phyloP scores from a whole-genome alignment of 2,888 invertebrate species.

The Apeira syringaria region DNA sequence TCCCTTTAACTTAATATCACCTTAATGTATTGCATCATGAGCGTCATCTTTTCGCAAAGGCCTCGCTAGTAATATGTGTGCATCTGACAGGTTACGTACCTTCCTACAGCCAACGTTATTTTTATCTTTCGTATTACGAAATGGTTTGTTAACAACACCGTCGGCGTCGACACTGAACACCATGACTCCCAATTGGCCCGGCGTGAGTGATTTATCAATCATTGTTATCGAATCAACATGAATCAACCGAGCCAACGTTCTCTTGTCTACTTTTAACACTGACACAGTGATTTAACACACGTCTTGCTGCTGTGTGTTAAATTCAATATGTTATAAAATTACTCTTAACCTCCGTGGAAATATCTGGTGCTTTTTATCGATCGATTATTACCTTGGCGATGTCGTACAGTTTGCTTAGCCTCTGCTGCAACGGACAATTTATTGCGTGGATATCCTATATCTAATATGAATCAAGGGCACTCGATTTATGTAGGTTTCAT shows the following conservation, averaged over 20 bases:
- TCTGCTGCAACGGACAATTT: too few relatives aligned
- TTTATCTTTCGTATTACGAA: slow-evolving; percentile 19
- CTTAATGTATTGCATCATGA: slow-evolving; percentile 14
- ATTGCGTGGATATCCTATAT: too few relatives aligned
- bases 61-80: slow-evolving; percentile 13
- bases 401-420: too few relatives aligned
- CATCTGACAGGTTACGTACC: slow-evolving; percentile 10
- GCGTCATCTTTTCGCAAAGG: slow-evolving; percentile 20
- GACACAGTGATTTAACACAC: slow-evolving; percentile 32
- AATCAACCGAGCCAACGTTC: slow-evolving; percentile 21
- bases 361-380: slow-evolving; percentile 5
- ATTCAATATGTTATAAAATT: slow-evolving; percentile 7
- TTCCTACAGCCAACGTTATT: slow-evolving; percentile 7
- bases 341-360: slow-evolving; percentile 2
- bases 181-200: slow-evolving; percentile 23
- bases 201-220: slow-evolving; percentile 48
- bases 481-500: too few relatives aligned
- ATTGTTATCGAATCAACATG: slow-evolving; percentile 36
- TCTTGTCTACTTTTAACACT: slow-evolving; percentile 26
- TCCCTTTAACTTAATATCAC: slow-evolving; percentile 11
- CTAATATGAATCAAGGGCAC: too few relatives aligned
- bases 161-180: slow-evolving; percentile 13
- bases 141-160: slow-evolving; percentile 21
- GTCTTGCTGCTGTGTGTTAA: slow-evolving; percentile 5
- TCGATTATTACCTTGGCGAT: too few relatives aligned